phyloP scores from a whole-genome alignment of 2,888 invertebrate species.

The Rapana venosa region DNA sequence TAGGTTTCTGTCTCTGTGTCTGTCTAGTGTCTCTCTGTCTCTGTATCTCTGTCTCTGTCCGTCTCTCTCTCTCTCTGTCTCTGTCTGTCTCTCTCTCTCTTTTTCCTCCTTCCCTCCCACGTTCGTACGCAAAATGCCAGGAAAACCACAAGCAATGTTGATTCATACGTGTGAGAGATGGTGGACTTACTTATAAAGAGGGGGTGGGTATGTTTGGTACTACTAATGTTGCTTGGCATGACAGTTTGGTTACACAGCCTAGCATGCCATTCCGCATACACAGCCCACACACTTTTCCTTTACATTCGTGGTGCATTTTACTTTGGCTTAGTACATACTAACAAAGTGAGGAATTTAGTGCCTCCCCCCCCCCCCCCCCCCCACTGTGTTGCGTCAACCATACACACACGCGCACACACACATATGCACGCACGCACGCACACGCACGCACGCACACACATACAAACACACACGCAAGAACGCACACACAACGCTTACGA shows the following conservation, averaged over 20 bases:
- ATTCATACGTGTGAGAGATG: background rate
- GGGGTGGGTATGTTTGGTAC: background rate
- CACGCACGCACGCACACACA: background rate
- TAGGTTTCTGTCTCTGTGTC: too few relatives aligned
- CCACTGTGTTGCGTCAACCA: too few relatives aligned
- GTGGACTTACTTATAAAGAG: background rate
- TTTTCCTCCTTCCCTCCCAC: background rate
- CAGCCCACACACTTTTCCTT: too few relatives aligned
- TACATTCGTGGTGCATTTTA: too few relatives aligned
- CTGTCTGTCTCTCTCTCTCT: slow-evolving; percentile 18
- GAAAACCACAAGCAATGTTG: background rate
- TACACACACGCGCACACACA: background rate
- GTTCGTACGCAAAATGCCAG: background rate
- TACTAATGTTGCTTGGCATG: background rate
- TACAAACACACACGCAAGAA: too few relatives aligned
- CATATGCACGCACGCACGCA: background rate
- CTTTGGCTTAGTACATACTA: too few relatives aligned
- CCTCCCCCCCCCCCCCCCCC: too few relatives aligned
- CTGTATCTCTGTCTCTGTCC: background rate
- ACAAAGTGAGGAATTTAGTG: too few relatives aligned
- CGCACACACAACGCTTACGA: background rate
- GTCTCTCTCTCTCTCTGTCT: slow-evolving; percentile 6
- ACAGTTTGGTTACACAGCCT: background rate
- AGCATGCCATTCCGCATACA: too few relatives aligned
- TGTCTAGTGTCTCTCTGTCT: too few relatives aligned